A percentile compares a stretch with the other conserved stretches of the same genome.
Conservation (phyloP, 2,888 invertebrate genomes). For the Cyaniris semiargus region DNA sequence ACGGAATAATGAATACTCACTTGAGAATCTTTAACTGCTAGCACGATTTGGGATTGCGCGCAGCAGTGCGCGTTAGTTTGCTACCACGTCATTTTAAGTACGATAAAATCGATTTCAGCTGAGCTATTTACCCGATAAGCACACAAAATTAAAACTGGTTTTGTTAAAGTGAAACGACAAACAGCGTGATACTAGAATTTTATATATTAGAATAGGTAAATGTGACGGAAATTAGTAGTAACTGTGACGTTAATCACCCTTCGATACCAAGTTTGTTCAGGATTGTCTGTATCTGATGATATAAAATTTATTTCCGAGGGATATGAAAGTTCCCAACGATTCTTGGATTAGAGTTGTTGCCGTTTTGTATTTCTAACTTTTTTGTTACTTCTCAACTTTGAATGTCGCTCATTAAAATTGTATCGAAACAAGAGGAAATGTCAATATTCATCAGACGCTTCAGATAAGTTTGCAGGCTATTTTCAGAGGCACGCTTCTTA, state of each 20-base stretch:
- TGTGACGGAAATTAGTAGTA: background rate
- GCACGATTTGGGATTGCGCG: too few species aligned
- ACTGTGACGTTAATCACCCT: background rate
- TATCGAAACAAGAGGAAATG: background rate
- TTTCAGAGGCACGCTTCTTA: background rate
- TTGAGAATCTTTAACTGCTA: too few species aligned
- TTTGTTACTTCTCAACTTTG: background rate
- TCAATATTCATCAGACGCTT: background rate
- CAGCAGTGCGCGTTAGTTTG: too few species aligned
- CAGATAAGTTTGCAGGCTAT: background rate
- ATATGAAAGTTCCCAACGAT: constrained; percentile 14
- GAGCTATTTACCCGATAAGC: too few species aligned
- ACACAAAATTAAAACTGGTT: too few species aligned
- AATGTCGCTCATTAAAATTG: background rate
- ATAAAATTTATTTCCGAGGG: constrained; percentile 13
- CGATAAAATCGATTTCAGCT: too few species aligned
- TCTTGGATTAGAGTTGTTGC: constrained; percentile 19
- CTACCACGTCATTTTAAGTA: too few species aligned
- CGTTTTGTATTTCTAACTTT: background rate
- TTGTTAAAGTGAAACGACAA: too few species aligned
- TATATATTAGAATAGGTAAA: too few species aligned
- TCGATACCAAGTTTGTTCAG: background rate
- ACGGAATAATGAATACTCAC: too few species aligned
- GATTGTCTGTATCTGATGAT: background rate
- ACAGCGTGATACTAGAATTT: too few species aligned